These are phyloP conservation scores for Temnothorax curvispinosus DNA, from an alignment of 1,140 invertebrate genomes.

Conservation along the genomic window DNA sequence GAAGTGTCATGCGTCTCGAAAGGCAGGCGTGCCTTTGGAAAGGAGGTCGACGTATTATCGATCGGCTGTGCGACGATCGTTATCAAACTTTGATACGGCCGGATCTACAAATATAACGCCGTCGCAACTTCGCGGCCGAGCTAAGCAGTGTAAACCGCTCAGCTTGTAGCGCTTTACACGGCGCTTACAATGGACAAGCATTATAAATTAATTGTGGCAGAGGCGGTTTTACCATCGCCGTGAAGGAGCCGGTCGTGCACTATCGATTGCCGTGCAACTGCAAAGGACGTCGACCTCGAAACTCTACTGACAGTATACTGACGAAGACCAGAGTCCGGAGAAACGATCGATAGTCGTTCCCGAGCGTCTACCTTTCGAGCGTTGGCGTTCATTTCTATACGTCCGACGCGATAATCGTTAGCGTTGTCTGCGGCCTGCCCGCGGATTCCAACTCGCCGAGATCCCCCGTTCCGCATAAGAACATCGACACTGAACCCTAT, in stretches of 20 bases:
- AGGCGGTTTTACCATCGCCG: slow-evolving; percentile 4
- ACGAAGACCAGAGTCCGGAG: slow-evolving; percentile 62
- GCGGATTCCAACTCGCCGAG: neutral
- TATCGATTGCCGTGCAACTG: slow-evolving; percentile 67
- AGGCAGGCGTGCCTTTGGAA: slow-evolving; percentile 26
- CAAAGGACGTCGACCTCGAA: slow-evolving; percentile 79
- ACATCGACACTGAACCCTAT: neutral
- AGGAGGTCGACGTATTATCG: slow-evolving; percentile 35
- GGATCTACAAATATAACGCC: neutral
- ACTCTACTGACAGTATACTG: slow-evolving; percentile 59
- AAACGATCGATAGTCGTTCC: slow-evolving; percentile 77
- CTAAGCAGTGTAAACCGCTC: neutral
- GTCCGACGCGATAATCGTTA: slow-evolving; percentile 43
- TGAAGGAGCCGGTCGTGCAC: slow-evolving; percentile 42
- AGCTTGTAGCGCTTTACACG: too few relatives aligned
- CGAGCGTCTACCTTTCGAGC: slow-evolving; percentile 59
- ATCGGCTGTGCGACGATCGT: slow-evolving; percentile 22
- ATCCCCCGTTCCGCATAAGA: neutral
- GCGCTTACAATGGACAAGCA: neutral
- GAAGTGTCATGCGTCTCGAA: slow-evolving; percentile 11
- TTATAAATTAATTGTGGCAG: slow-evolving; percentile 47
- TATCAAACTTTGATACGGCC: slow-evolving; percentile 35
- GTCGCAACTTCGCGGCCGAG: neutral
- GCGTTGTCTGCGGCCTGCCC: neutral
- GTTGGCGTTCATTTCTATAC: slow-evolving; percentile 57